Evolutionary conservation across 2,797 vertebrate species (phyloP), one percentile per base, ranked within the genome.

Genomic region (Coregonus sp.): DNA sequence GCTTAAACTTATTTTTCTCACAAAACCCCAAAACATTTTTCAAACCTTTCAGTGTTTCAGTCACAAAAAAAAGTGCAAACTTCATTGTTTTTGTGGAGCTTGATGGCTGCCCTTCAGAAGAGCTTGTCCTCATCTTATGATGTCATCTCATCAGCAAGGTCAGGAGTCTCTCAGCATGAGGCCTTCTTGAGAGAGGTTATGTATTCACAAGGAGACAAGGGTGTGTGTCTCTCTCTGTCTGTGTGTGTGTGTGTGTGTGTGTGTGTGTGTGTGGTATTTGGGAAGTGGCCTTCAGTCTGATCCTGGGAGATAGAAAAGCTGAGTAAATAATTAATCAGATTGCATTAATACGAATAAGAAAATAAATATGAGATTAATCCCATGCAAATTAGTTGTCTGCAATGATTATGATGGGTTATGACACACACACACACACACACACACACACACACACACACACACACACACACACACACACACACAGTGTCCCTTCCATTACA

Each of bases 241-340:
- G 25, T 25, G 69, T 40, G 25, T 40, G 70, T 25, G 50, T 11
- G 70, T 47, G 37, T 47, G 77, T 52, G 9, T 51, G 50, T 51
- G 50, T 51, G 12, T 51, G 52, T 54, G 35, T 35, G 35, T 35
- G 4, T 35, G 77, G 84, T 81, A 88, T 88, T 92, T 81, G 70
- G 89, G 86, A 87, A 81, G 86, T 73, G 78, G 83, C 93, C 92
- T 92, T 92, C 86, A 85, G 75, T 59, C 73, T 87, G 91, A 94
- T 90, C 89, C 90, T 85, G 87, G 84, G 71, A 89, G 78, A 85
- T 78, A 81, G 85, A 86, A 89, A 83, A 89, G 85, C 82, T 65
- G 74, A 85, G 77, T 93, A 85, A 93, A 94, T 91, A 89, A 93
- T 94, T 92, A 81, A 93, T 88, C 69, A 80, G 78, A 80, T 75